Percentiles rank a stretch among this genome's conserved stretches.
These are phyloP conservation scores for Allygus modestus DNA, from an alignment of 2,888 invertebrate species.

Conservation along the genomic window DNA sequence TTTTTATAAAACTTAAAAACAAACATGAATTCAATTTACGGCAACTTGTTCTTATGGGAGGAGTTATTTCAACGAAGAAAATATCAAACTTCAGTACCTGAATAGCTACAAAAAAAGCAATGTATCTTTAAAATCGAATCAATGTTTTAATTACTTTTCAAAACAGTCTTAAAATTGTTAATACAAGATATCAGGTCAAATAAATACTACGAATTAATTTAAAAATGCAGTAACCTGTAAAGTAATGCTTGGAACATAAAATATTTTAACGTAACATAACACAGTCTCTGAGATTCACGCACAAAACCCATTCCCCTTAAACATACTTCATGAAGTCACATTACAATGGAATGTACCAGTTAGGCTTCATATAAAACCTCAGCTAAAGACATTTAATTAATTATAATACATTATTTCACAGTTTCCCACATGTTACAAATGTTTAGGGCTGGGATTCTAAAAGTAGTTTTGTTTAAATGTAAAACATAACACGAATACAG, in stretches of 20 bases:
- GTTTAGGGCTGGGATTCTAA: constrained; percentile 16
- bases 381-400: neutral
- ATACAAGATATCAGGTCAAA: neutral
- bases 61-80: neutral
- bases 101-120: too few relatives aligned
- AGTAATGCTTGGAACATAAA: neutral
- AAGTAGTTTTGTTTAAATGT: neutral
- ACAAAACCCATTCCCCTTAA: neutral
- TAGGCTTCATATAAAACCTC: neutral
- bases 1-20: constrained; percentile 45
- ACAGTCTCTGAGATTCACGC: constrained; percentile 36
- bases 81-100: neutral
- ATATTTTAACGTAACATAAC: constrained; percentile 2
- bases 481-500: neutral
- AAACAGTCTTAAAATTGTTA: neutral
- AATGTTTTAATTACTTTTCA: neutral
- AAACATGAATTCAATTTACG: constrained; percentile 12
- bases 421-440: neutral
- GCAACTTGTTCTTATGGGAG: constrained; percentile 17
- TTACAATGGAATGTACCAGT: constrained; percentile 29
- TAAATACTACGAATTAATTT: constrained; percentile 5
- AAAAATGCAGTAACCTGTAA: constrained; percentile 14
- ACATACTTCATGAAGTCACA: neutral
- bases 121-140: too few relatives aligned
- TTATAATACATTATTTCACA: neutral